Conservation (phyloP, 2,797 vertebrate species). For the Lithobates pipiens region DNA sequence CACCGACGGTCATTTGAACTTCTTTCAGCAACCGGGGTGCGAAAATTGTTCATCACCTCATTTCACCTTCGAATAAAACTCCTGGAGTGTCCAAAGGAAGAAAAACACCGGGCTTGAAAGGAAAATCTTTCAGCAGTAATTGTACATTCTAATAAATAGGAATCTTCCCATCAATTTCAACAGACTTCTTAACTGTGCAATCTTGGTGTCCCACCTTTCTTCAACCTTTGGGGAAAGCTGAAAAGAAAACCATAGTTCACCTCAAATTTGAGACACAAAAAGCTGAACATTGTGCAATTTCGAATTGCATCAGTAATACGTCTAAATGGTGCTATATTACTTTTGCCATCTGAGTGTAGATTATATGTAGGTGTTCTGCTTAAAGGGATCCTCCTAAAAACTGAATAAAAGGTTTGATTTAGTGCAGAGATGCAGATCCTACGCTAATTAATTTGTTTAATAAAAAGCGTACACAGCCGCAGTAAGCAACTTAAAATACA, state of each 20-base stretch:
- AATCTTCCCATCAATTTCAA: constrained; percentile 55
- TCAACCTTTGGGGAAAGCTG: constrained; percentile 13
- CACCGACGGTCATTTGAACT: constrained; percentile 82
- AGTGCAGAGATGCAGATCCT: background rate
- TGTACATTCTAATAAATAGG: constrained; percentile 67
- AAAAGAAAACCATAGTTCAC: constrained; percentile 31
- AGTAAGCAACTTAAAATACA: no score
- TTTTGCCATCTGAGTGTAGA: background rate
- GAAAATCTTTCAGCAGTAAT: constrained; percentile 66
- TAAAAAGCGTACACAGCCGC: no score
- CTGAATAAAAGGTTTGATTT: background rate
- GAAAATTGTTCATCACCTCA: constrained; percentile 78
- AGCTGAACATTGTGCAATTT: constrained; percentile 30
- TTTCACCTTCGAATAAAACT: constrained; percentile 72
- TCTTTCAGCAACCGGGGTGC: constrained; percentile 74
- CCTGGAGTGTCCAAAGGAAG: constrained; percentile 57
- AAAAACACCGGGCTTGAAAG: constrained; percentile 67
- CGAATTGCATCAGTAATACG: constrained; percentile 14
- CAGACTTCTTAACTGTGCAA: constrained; percentile 45
- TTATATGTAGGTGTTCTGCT: background rate
- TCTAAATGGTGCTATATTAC: constrained; percentile 8
- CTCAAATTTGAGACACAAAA: constrained; percentile 27
- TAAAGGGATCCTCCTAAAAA: background rate
- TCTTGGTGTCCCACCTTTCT: constrained; percentile 42
- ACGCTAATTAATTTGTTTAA: background rate